Conservation (phyloP, 2,888 invertebrate genomes). For the Drosophila rellima region DNA sequence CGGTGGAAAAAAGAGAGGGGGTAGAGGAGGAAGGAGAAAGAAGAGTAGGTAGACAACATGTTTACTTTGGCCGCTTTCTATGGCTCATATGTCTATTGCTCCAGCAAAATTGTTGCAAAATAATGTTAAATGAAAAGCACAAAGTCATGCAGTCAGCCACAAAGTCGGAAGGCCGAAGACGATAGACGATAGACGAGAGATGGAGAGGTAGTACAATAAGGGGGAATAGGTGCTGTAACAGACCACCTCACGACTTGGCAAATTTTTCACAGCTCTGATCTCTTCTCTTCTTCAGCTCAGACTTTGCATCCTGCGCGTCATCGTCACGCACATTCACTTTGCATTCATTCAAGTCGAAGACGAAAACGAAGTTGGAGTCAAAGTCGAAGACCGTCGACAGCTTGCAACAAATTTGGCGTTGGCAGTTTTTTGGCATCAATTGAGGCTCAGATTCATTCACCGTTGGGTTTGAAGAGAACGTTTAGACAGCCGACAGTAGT, state of each 20-base stretch:
- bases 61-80: conserved; percentile 68
- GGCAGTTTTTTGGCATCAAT: conserved; percentile 60
- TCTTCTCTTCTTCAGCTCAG: conserved; percentile 1
- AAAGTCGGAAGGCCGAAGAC: neutral
- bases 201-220: too few relatives aligned
- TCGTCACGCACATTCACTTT: conserved; percentile 79
- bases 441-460: conserved; percentile 61
- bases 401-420: conserved; percentile 43
- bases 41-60: conserved; percentile 52
- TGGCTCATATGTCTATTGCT: conserved; percentile 53
- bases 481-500: conserved; percentile 34
- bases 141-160: conserved; percentile 69
- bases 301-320: conserved; percentile 54
- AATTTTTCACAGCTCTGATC: neutral
- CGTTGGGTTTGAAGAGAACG: conserved; percentile 46
- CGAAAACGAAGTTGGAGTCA: conserved; percentile 17
- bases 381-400: conserved; percentile 40
- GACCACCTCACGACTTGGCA: conserved; percentile 38
- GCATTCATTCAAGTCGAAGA: conserved; percentile 69
- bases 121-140: conserved; percentile 82
- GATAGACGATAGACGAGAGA: too few relatives aligned
- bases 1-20: neutral
- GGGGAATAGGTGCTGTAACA: conserved; percentile 1
- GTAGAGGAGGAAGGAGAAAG: neutral
- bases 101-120: conserved; percentile 74